Conservation (phyloP, 1,140 invertebrate genomes). For the Drosophila watanabei region DNA sequence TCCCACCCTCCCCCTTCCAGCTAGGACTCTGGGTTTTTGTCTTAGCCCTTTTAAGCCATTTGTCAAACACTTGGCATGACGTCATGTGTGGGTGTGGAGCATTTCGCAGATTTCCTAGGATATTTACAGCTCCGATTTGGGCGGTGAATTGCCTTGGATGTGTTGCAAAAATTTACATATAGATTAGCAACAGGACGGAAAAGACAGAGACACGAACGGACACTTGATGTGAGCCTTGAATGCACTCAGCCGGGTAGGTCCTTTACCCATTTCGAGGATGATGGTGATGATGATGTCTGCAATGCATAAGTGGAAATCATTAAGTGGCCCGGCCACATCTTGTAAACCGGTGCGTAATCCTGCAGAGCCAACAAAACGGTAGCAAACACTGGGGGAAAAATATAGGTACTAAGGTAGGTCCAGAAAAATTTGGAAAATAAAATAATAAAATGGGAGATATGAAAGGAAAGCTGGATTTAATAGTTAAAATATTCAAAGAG, state of each 20-base stretch:
- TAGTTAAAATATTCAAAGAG: background rate
- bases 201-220: constrained; percentile 18
- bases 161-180: constrained; percentile 73
- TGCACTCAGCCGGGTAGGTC: constrained; percentile 50
- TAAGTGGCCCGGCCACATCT: constrained; percentile 72
- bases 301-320: constrained; percentile 79
- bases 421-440: background rate
- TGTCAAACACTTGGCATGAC: constrained; percentile 78
- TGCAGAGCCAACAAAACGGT: constrained; percentile 20
- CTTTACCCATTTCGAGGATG: constrained; percentile 26
- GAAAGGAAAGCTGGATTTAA: background rate
- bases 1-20: background rate
- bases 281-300: constrained; percentile 53
- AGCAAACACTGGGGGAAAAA: constrained; percentile 8
- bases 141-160: constrained; percentile 20
- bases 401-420: background rate
- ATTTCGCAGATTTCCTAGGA: constrained; percentile 11
- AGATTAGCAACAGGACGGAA: constrained; percentile 70
- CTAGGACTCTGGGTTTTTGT: constrained; percentile 43
- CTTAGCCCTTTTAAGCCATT: constrained; percentile 72
- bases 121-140: constrained; percentile 46
- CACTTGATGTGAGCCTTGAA: constrained; percentile 44
- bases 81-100: constrained; percentile 54
- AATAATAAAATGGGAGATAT: background rate
- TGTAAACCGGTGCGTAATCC: constrained; percentile 81